Base-by-base conservation (phyloP, 2,113 vertebrate genomes). In the Elaphurus davidianus region DNA sequence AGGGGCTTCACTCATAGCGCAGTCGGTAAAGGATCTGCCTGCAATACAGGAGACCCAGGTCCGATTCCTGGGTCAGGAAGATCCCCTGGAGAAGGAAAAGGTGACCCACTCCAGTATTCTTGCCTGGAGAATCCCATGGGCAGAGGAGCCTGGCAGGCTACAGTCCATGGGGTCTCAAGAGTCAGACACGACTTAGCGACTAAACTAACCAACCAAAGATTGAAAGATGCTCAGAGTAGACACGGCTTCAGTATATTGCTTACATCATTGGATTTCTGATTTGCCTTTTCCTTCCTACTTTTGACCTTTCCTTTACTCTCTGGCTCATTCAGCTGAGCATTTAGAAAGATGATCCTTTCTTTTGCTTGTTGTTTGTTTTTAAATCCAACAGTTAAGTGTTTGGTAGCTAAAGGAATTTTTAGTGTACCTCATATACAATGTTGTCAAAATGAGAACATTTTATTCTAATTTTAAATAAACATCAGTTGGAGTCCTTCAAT, bases 341-440 rank as follows among this genome's bases (percentile, higher is more conserved):
- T 92, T 89, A 86, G 71, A 54, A 78, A 87, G 50, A 47, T 59
- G 0, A 0, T 50, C 19, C 62, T 74, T 76, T 59, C 54, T 52
- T 76, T 40, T 74, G n/a, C 23, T 40, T 71, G 62, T 64, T 60
- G 60, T 33, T 71, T 71, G n/a, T 13, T 71, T 71, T 74, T 74
- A 43, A 79, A n/a, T 15, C 19, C 33, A 92, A 17, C 17, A 57
- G 43, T 91, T 90, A 91, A 76, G 3, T 82, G 12, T 67, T 74
- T 94, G 59, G 16, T 67, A 82, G 30, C 28, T 71, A 40, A 94
- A 90, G 78, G 25, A 21, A 45, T 79, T 62, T 91, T 91, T 59
- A 81, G 13, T 17, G n/a, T 89, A 71, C 40, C 27, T 67, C 87
- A 52, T 67, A 40, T 40, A 6, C 6, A 83, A 4, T 54, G 14